Evolutionary conservation across 2,888 invertebrate species (phyloP).

Genomic region (Thalpophila matura): DNA sequence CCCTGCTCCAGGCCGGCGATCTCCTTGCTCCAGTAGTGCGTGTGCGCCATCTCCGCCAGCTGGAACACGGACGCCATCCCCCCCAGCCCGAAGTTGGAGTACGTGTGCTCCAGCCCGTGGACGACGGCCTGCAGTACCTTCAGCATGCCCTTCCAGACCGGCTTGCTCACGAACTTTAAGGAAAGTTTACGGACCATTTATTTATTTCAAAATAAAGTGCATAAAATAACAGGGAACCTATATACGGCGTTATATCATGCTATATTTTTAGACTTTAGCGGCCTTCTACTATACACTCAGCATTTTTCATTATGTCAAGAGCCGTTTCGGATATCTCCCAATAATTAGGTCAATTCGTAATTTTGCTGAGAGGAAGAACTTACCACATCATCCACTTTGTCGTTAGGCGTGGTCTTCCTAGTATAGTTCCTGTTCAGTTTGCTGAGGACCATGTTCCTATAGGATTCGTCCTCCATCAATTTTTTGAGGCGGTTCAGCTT

Average conservation of each 20-base stretch:
- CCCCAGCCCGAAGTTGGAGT: constrained; percentile 97
- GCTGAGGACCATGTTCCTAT: constrained; percentile 98
- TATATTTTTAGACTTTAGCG: no score
- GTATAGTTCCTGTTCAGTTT: constrained; percentile 98
- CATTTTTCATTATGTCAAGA: no score
- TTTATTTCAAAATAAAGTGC: no score
- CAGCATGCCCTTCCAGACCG: constrained; percentile 99
- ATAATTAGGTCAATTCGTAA: background rate
- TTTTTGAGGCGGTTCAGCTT: constrained; percentile 97
- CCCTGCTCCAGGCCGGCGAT: constrained; percentile 91
- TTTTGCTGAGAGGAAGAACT: constrained; percentile 70
- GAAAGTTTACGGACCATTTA: constrained; percentile 10
- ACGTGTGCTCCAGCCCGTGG: constrained; percentile 97
- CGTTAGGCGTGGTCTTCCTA: constrained; percentile 97
- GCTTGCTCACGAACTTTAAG: constrained; percentile 95
- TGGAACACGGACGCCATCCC: constrained; percentile 99
- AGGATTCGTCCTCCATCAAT: constrained; percentile 99
- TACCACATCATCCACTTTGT: constrained; percentile 99
- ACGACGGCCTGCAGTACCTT: constrained; percentile 97
- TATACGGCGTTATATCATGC: no score
- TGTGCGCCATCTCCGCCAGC: constrained; percentile 99
- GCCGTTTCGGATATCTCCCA: no score
- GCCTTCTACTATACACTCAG: no score
- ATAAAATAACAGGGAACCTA: no score
- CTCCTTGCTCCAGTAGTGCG: constrained; percentile 99